These are phyloP conservation scores for Epizoanthus illoricatus DNA, from an alignment of 92 coral and sea anemone species.

Conservation along the genomic window DNA sequence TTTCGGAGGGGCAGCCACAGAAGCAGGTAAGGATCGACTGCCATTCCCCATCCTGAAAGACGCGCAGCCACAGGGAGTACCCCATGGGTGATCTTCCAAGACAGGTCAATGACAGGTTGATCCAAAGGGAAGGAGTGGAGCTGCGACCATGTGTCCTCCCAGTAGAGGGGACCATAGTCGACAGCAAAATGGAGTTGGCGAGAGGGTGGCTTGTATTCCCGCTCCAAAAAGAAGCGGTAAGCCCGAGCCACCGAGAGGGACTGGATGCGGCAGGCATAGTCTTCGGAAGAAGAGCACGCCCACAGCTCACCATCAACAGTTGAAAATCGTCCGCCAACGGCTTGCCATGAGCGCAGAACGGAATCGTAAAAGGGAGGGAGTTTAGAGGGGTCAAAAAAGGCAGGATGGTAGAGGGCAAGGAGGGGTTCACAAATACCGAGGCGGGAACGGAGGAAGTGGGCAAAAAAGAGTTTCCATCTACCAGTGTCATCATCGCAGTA, in stretches of 20 bases:
- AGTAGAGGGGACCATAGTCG: slow-evolving; percentile 10
- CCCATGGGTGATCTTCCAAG: slow-evolving; percentile 36
- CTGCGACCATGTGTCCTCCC: slow-evolving; percentile 19
- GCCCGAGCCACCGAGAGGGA: background rate
- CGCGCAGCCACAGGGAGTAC: slow-evolving; percentile 36
- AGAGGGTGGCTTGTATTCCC: background rate
- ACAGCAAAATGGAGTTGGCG: background rate
- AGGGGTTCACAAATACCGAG: background rate
- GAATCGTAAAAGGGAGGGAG: slow-evolving; percentile 19
- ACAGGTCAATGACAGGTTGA: background rate
- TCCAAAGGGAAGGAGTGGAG: slow-evolving; percentile 20
- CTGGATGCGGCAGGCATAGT: background rate
- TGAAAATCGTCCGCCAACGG: slow-evolving; percentile 4
- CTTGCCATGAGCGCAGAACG: background rate
- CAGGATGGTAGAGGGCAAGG: background rate
- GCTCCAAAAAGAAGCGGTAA: background rate
- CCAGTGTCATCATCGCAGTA: background rate
- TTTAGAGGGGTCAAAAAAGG: background rate
- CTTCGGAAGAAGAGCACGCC: background rate
- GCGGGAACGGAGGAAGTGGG: background rate
- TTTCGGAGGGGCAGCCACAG: slow-evolving; percentile 8
- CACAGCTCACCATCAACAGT: background rate
- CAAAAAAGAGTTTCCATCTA: background rate
- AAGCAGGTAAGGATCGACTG: slow-evolving; percentile 10
- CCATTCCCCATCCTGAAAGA: slow-evolving; percentile 14